phyloP scores from a whole-genome alignment of 1,140 invertebrate genomes.

The Apis dorsata region DNA sequence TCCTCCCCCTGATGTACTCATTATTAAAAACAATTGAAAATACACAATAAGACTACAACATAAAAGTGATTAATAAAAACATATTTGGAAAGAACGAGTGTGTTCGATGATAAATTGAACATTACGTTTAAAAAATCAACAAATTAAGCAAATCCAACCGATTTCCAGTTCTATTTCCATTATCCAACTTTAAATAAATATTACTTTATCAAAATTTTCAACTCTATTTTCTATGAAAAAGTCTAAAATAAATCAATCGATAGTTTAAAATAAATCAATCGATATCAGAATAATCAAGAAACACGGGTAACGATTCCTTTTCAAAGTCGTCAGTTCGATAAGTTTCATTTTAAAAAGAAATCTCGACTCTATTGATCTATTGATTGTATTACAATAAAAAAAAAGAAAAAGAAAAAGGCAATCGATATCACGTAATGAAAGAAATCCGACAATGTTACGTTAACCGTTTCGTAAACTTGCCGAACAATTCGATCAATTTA shows the following conservation, averaged over 20 bases:
- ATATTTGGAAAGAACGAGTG: background rate
- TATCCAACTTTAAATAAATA: background rate
- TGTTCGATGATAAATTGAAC: background rate
- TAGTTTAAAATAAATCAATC: background rate
- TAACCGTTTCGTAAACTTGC: background rate
- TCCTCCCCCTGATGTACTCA: no score
- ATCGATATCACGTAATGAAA: constrained; percentile 37
- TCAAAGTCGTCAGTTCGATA: background rate
- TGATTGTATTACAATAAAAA: background rate
- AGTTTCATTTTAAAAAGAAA: background rate
- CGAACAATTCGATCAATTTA: background rate
- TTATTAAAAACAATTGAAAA: background rate
- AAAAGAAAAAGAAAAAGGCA: background rate
- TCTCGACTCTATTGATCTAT: background rate
- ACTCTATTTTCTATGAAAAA: background rate
- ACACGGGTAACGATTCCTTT: background rate
- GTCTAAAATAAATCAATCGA: background rate
- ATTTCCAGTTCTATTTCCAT: background rate
- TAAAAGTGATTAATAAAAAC: background rate
- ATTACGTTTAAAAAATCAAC: background rate
- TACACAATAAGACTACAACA: background rate
- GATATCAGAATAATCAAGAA: background rate
- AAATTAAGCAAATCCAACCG: background rate
- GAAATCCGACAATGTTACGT: background rate
- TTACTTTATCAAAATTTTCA: background rate